phyloP scores from a whole-genome alignment of 2,888 invertebrate species.

The Orgyia antiqua region DNA sequence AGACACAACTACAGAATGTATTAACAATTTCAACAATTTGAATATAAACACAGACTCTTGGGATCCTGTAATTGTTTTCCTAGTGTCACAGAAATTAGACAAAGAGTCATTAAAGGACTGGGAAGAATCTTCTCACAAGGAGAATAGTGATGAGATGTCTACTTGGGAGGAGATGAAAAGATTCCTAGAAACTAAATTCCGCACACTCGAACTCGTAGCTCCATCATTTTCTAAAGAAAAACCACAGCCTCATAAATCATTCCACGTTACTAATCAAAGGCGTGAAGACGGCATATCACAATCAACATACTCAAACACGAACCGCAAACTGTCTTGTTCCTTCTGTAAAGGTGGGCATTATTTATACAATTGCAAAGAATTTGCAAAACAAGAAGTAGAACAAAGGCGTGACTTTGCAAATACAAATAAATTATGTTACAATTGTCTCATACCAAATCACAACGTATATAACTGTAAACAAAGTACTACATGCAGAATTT shows the following conservation, averaged over 20 bases:
- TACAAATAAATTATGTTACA: background rate
- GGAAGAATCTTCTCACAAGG: constrained; percentile 12
- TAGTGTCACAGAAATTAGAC: constrained; percentile 23
- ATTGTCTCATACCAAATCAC: background rate
- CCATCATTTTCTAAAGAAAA: background rate
- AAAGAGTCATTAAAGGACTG: constrained; percentile 17
- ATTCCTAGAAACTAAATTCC: constrained; percentile 24
- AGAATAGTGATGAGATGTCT: background rate
- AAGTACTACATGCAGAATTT: background rate
- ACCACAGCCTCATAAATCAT: background rate
- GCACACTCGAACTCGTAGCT: constrained; percentile 18
- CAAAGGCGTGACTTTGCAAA: background rate
- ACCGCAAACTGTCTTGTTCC: background rate
- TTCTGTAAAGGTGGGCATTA: constrained; percentile 7
- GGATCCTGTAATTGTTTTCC: constrained; percentile 23
- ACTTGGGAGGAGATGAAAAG: constrained; percentile 5
- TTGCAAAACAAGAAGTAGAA: constrained; percentile 3
- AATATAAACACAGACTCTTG: constrained; percentile 14
- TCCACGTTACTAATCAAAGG: background rate
- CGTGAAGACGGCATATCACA: background rate
- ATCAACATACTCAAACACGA: background rate
- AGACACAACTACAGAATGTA: constrained; percentile 23
- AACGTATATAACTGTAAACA: background rate
- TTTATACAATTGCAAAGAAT: constrained; percentile 8
- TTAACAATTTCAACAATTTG: constrained; percentile 19